A percentile compares a stretch with the other conserved stretches of the same genome.
phyloP scores from a whole-genome alignment of 2,888 invertebrate species.

The Lithophane ornitopus region DNA sequence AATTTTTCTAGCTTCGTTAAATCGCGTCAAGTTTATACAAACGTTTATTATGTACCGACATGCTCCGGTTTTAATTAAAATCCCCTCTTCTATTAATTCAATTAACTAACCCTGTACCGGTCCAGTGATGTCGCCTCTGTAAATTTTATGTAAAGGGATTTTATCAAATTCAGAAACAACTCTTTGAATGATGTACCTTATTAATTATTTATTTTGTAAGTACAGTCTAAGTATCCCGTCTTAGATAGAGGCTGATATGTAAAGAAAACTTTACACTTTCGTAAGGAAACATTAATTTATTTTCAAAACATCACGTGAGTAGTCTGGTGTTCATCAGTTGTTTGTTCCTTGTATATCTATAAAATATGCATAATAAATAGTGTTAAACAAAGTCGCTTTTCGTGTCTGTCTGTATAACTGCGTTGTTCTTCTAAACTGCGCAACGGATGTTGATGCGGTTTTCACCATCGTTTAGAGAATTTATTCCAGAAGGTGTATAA shows the following conservation, averaged over 20 bases:
- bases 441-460: too few relatives aligned
- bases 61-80: conserved; percentile 19
- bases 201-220: conserved; percentile 3
- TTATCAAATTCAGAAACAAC: background rate
- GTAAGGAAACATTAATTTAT: background rate
- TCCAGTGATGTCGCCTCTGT: background rate
- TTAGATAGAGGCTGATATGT: background rate
- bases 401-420: too few relatives aligned
- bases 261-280: background rate
- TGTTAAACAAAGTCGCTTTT: too few relatives aligned
- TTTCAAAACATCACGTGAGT: background rate
- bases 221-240: background rate
- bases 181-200: background rate
- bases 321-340: too few relatives aligned
- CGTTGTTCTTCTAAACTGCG: too few relatives aligned
- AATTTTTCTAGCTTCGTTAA: conserved; percentile 38
- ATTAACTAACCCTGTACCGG: conserved; percentile 21
- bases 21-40: conserved; percentile 20
- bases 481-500: too few relatives aligned
- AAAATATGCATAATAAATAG: too few relatives aligned
- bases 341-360: background rate
- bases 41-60: conserved; percentile 10
- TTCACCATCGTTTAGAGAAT: too few relatives aligned
- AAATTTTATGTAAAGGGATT: conserved; percentile 13
- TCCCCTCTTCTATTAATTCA: conserved; percentile 22